Evolutionary conservation across 1,140 invertebrate genomes (phyloP).

Genomic region (Caerostris extrusa): DNA sequence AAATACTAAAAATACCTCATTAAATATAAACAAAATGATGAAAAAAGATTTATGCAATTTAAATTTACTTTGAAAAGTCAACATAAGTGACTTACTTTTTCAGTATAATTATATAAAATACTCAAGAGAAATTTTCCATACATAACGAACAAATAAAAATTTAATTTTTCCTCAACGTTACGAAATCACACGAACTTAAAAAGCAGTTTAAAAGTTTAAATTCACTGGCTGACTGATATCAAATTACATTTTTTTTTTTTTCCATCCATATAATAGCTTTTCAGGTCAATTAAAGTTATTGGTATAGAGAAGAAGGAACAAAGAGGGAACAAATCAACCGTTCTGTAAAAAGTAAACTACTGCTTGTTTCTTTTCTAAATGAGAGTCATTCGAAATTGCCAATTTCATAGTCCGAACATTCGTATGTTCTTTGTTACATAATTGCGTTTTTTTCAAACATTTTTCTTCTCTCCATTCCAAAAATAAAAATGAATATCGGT

Average conservation of each 20-base stretch:
- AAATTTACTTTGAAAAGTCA: neutral
- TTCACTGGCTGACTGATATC: neutral
- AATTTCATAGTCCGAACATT: neutral
- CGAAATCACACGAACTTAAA: neutral
- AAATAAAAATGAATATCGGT: neutral
- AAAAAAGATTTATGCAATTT: neutral
- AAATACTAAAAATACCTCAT: neutral
- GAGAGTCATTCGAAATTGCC: neutral
- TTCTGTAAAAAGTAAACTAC: neutral
- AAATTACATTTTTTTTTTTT: neutral
- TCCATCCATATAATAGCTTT: neutral
- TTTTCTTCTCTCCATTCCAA: neutral
- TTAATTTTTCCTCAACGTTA: neutral
- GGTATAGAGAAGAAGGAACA: too few species aligned
- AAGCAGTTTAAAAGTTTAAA: neutral
- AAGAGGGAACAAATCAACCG: neutral
- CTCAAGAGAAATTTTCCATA: neutral
- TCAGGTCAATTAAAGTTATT: neutral
- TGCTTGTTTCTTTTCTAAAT: neutral
- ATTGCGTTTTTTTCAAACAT: neutral
- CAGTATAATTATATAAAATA: neutral
- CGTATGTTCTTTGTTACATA: neutral
- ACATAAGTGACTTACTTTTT: neutral
- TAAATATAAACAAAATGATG: neutral
- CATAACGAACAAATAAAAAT: neutral